Evolutionary conservation across 1,140 invertebrate genomes (phyloP), one percentile per base, ranked within the genome.

Genomic region (Adelges cooleyi): DNA sequence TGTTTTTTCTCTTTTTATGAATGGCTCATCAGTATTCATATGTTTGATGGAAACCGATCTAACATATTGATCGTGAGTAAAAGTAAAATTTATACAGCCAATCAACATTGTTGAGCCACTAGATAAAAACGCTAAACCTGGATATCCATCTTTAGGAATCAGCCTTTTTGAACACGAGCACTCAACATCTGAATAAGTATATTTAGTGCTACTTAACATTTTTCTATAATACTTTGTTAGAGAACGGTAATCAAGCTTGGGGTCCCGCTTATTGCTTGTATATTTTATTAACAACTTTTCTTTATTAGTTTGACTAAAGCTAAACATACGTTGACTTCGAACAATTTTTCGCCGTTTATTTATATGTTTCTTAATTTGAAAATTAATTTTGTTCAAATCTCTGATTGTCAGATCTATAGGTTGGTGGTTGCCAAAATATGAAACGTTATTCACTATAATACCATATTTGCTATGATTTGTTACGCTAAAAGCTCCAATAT

Each of bases 391-490:
- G n/a, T 62, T 46, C 18, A 48, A 15, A 29, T 62, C 38, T 20
- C n/a, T 46, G 17, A 29, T 62, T 18, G 42, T 29, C 8, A 27
- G 1, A 6, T 62, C 17, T 53, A 36, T 53, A 53, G 51, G 51
- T 29, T 25, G 27, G 6, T 22, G 40, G 20, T 20, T 62, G 20
- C 56, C 56, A 48, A 62, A 62, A 48, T 62, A 62, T 5, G 56
- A 48, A 2, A 48, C 25, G 33, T 62, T 48, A 48, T 62, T 42
- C 18, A 62, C 56, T 62, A 62, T 62, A 20, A 62, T 20, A 22
- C 56, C 56, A 48, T 48, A 27, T 62, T 25, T 46, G 46, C 56
- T 62, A 22, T 48, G 56, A 8, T 62, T 62, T 22, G 44, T 62
- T 9, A 62, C 11, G 9, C 42, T 23, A 22, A 23, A 62, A 48